phyloP scores from a whole-genome alignment of 1,140 invertebrate genomes.

The Lepidurus apus region DNA sequence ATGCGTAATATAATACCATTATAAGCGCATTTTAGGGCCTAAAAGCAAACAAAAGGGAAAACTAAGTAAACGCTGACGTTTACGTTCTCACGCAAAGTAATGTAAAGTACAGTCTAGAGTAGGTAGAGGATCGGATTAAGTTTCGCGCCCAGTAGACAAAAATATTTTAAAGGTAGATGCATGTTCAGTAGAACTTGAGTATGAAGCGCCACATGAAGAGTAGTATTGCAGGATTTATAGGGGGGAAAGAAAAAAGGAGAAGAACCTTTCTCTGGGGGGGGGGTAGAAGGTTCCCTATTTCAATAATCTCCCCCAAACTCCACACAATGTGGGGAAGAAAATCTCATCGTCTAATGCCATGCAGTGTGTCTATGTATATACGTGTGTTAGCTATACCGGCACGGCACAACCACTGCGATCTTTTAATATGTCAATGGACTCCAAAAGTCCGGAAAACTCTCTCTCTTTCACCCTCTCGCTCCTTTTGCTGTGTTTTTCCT shows the following conservation, averaged over 20 bases:
- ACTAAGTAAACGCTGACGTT: neutral
- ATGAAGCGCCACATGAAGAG: neutral
- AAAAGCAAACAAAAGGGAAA: neutral
- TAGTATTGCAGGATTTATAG: neutral
- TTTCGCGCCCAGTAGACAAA: neutral
- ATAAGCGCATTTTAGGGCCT: neutral
- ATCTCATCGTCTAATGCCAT: conserved; percentile 19
- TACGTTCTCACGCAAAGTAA: neutral
- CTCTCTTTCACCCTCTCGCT: neutral
- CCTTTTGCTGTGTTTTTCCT: neutral
- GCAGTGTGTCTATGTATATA: neutral
- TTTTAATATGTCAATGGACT: conserved; percentile 10
- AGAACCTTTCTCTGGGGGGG: neutral
- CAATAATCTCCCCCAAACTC: neutral
- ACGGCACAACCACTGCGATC: neutral
- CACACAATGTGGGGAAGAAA: neutral
- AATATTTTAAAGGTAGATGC: neutral
- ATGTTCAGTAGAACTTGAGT: neutral
- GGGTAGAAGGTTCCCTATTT: neutral
- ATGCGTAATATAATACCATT: no score
- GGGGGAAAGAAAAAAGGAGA: neutral
- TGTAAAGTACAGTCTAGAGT: neutral
- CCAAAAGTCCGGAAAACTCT: neutral
- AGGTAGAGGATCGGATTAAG: neutral
- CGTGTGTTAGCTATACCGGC: neutral